Evolutionary conservation across 2,797 vertebrate genomes (phyloP).

Genomic region (Crypturellus tataupa): DNA sequence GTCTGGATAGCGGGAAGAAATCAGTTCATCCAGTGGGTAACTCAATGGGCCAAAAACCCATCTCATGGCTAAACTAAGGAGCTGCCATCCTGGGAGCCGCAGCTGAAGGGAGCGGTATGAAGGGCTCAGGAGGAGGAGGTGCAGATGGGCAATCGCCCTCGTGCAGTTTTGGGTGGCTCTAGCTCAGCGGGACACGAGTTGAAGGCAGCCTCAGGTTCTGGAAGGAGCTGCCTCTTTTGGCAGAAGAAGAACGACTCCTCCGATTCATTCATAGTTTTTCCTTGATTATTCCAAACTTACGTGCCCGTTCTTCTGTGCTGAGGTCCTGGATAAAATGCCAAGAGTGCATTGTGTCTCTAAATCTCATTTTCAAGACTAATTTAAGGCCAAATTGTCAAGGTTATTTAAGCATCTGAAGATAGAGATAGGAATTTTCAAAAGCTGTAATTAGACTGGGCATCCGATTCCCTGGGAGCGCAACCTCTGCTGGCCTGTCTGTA

Average conservation of each 20-base stretch:
- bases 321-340: constrained; percentile 40
- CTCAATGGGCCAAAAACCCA: not conserved
- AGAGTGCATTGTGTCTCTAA: constrained; percentile 1
- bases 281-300: constrained; percentile 65
- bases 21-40: rapidly evolving
- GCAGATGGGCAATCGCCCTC: not conserved
- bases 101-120: rapidly evolving
- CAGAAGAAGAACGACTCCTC: not conserved
- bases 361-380: constrained; percentile 33
- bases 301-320: not conserved
- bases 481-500: constrained; percentile 46
- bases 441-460: constrained; percentile 50
- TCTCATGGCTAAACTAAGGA: not conserved
- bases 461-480: constrained; percentile 50
- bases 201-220: constrained; percentile 29
- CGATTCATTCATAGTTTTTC: constrained; percentile 44
- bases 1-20: not conserved
- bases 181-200: constrained; percentile 11
- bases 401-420: constrained; percentile 38
- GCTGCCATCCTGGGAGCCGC: not conserved
- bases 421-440: constrained; percentile 57
- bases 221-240: constrained; percentile 22
- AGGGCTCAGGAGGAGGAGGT: not conserved
- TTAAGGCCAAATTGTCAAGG: constrained; percentile 47
- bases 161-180: not conserved